Evolutionary conservation across 2,113 vertebrate species (phyloP).

Genomic region (Stigmatopora argus): DNA sequence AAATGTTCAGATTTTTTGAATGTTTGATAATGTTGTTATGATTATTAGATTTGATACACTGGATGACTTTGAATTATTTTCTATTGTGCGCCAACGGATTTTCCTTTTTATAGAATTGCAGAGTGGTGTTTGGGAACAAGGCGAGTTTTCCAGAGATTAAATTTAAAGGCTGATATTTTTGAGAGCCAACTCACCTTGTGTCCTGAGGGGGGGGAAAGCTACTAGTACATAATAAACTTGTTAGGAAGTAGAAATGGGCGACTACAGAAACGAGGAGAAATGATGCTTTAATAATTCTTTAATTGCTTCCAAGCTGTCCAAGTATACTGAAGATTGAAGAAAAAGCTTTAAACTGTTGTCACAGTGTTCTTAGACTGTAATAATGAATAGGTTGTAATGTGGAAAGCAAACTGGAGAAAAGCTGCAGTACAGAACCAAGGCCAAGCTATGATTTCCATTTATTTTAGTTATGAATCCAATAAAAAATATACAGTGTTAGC

Average conservation of each 20-base stretch:
- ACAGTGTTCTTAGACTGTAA: slow-evolving; percentile 24
- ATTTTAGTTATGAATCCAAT: background rate
- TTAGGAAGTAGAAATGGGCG: slow-evolving; percentile 55
- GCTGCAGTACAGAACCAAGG: slow-evolving; percentile 14
- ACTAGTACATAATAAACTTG: slow-evolving; percentile 33
- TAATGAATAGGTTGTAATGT: slow-evolving; percentile 22
- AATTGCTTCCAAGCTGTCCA: slow-evolving; percentile 25
- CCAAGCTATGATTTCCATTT: slow-evolving; percentile 3
- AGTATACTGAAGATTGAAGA: slow-evolving; percentile 33
- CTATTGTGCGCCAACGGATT: slow-evolving; percentile 37
- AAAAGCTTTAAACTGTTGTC: slow-evolving; percentile 63
- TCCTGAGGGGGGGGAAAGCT: slow-evolving; percentile 1
- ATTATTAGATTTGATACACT: slow-evolving; percentile 28
- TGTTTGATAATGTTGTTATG: slow-evolving; percentile 35
- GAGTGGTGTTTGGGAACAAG: slow-evolving; percentile 16
- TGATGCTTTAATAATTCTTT: slow-evolving; percentile 57
- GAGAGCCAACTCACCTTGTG: slow-evolving; percentile 5
- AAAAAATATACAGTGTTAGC: background rate
- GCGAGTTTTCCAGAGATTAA: slow-evolving; percentile 20
- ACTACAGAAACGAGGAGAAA: slow-evolving; percentile 53
- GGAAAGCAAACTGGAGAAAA: background rate
- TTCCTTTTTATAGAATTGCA: slow-evolving; percentile 29
- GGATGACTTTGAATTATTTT: slow-evolving; percentile 20
- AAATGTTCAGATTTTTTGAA: slow-evolving; percentile 47
- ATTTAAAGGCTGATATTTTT: background rate